These are phyloP conservation scores for Callocephalon fimbriatum DNA, from an alignment of 2,113 vertebrate genomes.

Conservation along the genomic window DNA sequence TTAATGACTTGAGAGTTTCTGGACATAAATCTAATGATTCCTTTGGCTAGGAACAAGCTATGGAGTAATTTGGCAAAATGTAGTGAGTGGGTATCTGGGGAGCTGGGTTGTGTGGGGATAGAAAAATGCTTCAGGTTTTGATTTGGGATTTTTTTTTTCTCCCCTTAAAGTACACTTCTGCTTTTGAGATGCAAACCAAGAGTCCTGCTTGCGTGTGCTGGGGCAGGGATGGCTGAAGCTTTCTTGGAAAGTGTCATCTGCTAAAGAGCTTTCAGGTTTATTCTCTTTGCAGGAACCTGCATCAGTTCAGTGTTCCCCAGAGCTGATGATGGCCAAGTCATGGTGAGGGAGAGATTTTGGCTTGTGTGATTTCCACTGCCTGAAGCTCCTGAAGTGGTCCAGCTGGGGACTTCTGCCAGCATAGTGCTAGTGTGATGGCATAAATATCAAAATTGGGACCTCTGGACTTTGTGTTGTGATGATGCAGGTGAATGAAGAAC, in stretches of 20 bases:
- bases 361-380: neutral
- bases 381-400: neutral
- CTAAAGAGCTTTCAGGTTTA: neutral
- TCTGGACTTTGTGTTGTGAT: neutral
- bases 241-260: neutral
- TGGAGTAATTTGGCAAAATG: neutral
- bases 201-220: accelerated
- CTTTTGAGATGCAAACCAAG: neutral
- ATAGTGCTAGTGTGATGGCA: neutral
- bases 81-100: neutral
- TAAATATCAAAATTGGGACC: neutral
- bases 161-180: neutral
- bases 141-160: neutral
- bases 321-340: neutral
- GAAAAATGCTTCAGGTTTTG: neutral
- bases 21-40: neutral
- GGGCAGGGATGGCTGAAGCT: neutral
- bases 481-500: neutral
- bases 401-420: neutral
- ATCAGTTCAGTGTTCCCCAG: neutral
- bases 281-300: neutral
- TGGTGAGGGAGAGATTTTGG: neutral
- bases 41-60: neutral
- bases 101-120: neutral
- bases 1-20: neutral